Conservation (phyloP, 2,113 vertebrate genomes). For the Thymallus thymallus region DNA sequence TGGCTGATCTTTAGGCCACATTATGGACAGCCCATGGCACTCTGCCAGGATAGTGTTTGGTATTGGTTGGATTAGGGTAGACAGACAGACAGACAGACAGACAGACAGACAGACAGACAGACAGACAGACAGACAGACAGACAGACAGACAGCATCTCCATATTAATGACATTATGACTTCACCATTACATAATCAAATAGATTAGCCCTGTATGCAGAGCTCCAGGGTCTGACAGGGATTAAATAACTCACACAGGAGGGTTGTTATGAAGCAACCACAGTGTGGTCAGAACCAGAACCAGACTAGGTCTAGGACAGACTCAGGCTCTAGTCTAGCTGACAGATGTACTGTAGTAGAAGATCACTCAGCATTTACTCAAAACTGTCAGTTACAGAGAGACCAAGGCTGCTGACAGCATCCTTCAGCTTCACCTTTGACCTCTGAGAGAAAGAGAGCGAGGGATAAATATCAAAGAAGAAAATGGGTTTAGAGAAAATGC, state of each 20-base stretch:
- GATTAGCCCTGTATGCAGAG: not conserved
- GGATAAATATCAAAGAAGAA: too few species aligned
- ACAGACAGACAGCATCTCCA: constrained; percentile 34
- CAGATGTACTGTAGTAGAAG: not conserved
- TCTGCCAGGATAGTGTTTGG: constrained; percentile 30
- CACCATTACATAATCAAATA: constrained; percentile 44
- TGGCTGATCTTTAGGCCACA: constrained; percentile 26
- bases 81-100: not conserved
- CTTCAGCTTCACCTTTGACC: too few species aligned
- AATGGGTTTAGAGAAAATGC: too few species aligned
- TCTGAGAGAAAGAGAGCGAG: too few species aligned
- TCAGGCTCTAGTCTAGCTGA: not conserved
- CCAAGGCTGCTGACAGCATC: too few species aligned
- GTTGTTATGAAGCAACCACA: not conserved
- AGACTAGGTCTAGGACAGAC: not conserved
- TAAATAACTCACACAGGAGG: not conserved
- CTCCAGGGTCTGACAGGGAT: not conserved
- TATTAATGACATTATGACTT: constrained; percentile 44
- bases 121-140: not conserved
- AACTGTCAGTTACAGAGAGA: not conserved
- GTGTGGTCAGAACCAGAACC: not conserved
- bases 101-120: not conserved
- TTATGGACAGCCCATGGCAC: constrained; percentile 28
- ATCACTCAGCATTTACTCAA: not conserved
- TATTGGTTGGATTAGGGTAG: not conserved